These are phyloP conservation scores for Labeo catla DNA, from an alignment of 2,113 vertebrate species.

Conservation along the genomic window DNA sequence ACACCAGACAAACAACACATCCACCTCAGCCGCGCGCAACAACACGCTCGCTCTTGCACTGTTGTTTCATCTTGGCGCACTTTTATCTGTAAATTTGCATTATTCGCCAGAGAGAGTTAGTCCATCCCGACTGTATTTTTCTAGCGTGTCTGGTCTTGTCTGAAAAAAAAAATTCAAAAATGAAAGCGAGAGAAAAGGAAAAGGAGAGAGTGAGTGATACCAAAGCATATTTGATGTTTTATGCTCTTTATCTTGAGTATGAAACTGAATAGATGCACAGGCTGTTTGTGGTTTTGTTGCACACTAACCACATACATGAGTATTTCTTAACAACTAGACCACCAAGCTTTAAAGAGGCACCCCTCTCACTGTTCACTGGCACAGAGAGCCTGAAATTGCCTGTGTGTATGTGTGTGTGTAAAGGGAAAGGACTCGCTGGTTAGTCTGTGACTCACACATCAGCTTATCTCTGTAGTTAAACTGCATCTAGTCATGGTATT, in stretches of 20 bases:
- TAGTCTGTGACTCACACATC: conserved; percentile 37
- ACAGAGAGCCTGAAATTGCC: conserved; percentile 41
- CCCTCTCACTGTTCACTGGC: conserved; percentile 18
- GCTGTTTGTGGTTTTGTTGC: conserved; percentile 48
- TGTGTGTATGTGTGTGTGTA: conserved; percentile 34
- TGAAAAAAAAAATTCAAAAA: not conserved
- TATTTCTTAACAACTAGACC: conserved; percentile 36
- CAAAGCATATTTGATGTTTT: conserved; percentile 40
- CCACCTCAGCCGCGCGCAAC: not conserved
- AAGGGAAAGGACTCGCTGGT: conserved; percentile 8
- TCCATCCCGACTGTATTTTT: conserved; percentile 41
- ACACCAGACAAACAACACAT: conserved; percentile 11
- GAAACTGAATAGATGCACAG: not conserved
- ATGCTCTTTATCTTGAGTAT: conserved; percentile 32
- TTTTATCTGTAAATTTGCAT: conserved; percentile 54
- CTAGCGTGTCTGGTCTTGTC: conserved; percentile 42
- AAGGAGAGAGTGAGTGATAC: not conserved
- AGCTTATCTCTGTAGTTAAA: conserved; percentile 23
- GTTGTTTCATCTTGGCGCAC: not conserved
- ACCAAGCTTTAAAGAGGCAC: conserved; percentile 28
- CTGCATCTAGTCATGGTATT: not conserved
- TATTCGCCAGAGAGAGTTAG: conserved; percentile 27
- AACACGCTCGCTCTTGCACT: not conserved
- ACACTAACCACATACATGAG: conserved; percentile 40
- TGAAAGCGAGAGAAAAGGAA: conserved; percentile 8